Evolutionary conservation across 2,797 vertebrate species (phyloP).

Genomic region (Eurystomus glaucurus): DNA sequence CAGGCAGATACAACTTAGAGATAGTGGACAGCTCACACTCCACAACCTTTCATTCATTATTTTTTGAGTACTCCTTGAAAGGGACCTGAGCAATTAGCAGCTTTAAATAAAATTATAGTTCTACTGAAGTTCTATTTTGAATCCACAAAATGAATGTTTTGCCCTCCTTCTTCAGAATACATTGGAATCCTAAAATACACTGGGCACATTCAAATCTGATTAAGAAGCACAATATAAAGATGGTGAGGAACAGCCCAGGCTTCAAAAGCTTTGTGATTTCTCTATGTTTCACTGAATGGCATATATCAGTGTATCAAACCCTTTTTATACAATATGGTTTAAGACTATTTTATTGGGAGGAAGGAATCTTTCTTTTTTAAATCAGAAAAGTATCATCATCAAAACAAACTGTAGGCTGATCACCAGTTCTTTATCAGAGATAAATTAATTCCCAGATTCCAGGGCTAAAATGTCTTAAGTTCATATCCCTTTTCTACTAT

Average conservation of each 20-base stretch:
- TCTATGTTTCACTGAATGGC: background rate
- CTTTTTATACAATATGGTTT: background rate
- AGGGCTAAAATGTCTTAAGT: background rate
- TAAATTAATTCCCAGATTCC: slow-evolving; percentile 38
- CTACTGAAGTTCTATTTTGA: background rate
- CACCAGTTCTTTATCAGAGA: slow-evolving; percentile 18
- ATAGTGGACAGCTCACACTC: background rate
- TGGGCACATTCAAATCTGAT: background rate
- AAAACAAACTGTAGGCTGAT: slow-evolving; percentile 28
- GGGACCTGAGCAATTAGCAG: background rate
- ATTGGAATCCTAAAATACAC: background rate
- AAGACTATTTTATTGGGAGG: background rate
- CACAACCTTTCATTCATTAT: background rate
- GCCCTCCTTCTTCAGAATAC: background rate
- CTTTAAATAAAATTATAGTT: background rate
- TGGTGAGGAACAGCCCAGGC: background rate
- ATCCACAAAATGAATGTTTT: background rate
- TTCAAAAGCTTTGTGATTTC: background rate
- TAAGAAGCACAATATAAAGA: background rate
- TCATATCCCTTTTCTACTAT: background rate
- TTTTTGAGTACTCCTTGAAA: background rate
- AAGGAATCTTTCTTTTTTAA: background rate
- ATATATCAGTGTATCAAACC: background rate
- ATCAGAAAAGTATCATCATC: background rate
- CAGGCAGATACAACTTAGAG: background rate